Percentiles rank a stretch among this genome's conserved stretches.
Evolutionary conservation across 2,888 invertebrate species (phyloP).

Genomic region (Timema podura): DNA sequence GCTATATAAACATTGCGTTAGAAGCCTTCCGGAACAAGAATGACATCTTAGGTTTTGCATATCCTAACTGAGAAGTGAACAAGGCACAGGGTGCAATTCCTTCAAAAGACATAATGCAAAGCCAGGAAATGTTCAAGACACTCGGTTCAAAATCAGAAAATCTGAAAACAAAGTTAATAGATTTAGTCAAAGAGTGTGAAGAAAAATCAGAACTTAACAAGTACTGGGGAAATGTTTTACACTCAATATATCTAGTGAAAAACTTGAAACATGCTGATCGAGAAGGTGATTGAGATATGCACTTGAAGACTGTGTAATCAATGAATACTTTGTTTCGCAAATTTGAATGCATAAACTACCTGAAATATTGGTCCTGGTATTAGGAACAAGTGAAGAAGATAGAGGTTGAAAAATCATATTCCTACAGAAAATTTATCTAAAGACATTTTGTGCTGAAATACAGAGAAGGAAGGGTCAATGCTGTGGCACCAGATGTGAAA

Average conservation of each 20-base stretch:
- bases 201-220: background rate
- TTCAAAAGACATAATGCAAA: background rate
- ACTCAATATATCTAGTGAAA: background rate
- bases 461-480: background rate
- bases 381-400: background rate
- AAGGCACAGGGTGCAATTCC: background rate
- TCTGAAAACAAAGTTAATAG: background rate
- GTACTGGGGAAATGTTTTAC: conserved; percentile 10
- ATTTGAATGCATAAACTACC: background rate
- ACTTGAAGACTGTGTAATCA: background rate
- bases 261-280: background rate
- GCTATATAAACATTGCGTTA: background rate
- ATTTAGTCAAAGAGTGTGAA: background rate
- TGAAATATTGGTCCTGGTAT: conserved; percentile 1
- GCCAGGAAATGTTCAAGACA: background rate
- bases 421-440: background rate
- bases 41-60: background rate
- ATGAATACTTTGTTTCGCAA: background rate
- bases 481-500: background rate
- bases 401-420: background rate
- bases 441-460: background rate
- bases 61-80: background rate
- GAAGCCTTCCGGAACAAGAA: background rate
- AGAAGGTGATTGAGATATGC: background rate
- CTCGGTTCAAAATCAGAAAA: background rate